Conservation (phyloP, 2,113 vertebrate species). For the Cyprinodon tularosa region DNA sequence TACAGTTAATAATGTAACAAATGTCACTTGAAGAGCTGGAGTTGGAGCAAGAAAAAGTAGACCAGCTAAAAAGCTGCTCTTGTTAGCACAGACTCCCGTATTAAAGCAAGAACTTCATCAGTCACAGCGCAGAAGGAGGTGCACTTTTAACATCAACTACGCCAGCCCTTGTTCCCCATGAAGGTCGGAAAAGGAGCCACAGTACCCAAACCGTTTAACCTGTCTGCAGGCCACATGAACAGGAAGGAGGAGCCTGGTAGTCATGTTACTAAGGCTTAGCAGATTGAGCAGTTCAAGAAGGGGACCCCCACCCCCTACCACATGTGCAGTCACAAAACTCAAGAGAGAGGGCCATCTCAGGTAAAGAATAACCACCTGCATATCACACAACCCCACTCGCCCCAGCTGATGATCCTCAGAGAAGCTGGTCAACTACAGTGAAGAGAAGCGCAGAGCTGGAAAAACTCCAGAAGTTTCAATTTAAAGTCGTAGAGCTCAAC, state of each 20-base stretch:
- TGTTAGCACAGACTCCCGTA: slow-evolving; percentile 82
- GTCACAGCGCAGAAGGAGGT: slow-evolving; percentile 76
- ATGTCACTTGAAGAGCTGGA: slow-evolving; percentile 81
- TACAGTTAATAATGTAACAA: too few relatives aligned
- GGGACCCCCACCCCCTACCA: slow-evolving; percentile 88
- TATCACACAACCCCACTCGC: slow-evolving; percentile 84
- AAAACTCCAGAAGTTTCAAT: slow-evolving; percentile 87
- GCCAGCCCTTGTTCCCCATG: slow-evolving; percentile 87
- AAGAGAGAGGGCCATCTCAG: slow-evolving; percentile 82
- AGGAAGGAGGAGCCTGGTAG: slow-evolving; percentile 73
- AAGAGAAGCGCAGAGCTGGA: slow-evolving; percentile 87
- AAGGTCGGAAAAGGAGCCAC: slow-evolving; percentile 80
- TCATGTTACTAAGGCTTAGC: slow-evolving; percentile 88
- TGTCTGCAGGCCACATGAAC: slow-evolving; percentile 85
- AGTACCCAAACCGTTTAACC: slow-evolving; percentile 88
- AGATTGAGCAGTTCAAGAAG: slow-evolving; percentile 85
- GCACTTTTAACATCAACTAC: slow-evolving; percentile 83
- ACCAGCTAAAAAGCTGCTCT: slow-evolving; percentile 89
- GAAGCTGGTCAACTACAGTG: slow-evolving; percentile 76
- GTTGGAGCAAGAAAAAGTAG: slow-evolving; percentile 88
- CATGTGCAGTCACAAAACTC: slow-evolving; percentile 82
- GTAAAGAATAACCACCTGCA: slow-evolving; percentile 71
- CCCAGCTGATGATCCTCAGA: slow-evolving; percentile 83
- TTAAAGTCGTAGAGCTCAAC: slow-evolving; percentile 90
- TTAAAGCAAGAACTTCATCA: slow-evolving; percentile 73